phyloP scores from a whole-genome alignment of 2,888 invertebrate genomes.

The Lepeophtheirus nordmannii region DNA sequence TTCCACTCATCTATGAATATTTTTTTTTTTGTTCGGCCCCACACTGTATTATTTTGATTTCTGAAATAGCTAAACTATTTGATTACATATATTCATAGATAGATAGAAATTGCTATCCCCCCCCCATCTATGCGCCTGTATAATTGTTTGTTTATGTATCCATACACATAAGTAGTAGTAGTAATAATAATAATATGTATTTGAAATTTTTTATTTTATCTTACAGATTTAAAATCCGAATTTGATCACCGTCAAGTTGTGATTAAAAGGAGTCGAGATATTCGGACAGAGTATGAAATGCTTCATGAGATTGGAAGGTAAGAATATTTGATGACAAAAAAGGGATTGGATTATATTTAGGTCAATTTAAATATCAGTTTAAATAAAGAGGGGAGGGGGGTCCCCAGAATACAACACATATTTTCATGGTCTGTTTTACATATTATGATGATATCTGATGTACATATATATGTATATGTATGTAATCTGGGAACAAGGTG shows the following conservation, averaged over 20 bases:
- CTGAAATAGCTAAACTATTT: not conserved
- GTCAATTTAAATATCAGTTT: no score
- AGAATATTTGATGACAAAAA: constrained; percentile 34
- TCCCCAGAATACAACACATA: no score
- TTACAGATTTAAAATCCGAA: constrained; percentile 67
- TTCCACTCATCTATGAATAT: no score
- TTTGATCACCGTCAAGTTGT: constrained; percentile 75
- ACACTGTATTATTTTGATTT: constrained; percentile 30
- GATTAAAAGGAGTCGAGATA: constrained; percentile 64
- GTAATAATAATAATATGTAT: not conserved
- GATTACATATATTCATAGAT: not conserved
- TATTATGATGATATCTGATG: no score
- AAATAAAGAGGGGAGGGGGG: no score
- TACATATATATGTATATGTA: no score
- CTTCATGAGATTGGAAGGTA: constrained; percentile 84
- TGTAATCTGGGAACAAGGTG: no score
- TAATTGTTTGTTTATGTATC: not conserved
- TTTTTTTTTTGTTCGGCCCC: no score
- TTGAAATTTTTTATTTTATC: no score
- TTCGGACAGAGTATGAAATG: constrained; percentile 70
- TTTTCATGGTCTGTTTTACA: no score
- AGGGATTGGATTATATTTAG: no score
- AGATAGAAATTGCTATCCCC: not conserved
- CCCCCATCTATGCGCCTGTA: not conserved
- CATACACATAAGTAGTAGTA: not conserved